phyloP scores from a whole-genome alignment of 2,113 vertebrate genomes.

The Columba janthina region DNA sequence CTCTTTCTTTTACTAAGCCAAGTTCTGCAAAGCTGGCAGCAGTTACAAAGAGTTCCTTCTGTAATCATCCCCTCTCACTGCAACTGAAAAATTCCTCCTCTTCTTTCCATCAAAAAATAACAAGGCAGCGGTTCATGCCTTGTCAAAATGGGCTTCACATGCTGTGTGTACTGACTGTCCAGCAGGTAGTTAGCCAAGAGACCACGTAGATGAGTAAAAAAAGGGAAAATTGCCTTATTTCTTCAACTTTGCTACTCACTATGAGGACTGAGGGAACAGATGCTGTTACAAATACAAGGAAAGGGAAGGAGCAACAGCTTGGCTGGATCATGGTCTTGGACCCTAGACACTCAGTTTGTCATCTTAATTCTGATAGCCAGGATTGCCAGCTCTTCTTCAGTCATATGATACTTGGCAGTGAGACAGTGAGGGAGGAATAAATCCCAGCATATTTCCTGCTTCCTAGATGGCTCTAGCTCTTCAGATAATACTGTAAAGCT shows the following conservation, averaged over 20 bases:
- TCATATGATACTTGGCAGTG: not conserved
- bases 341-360: not conserved
- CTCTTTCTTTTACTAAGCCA: not conserved
- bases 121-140: not conserved
- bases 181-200: not conserved
- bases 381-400: not conserved
- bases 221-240: not conserved
- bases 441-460: not conserved
- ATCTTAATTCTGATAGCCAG: not conserved
- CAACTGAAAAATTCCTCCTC: not conserved
- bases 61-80: not conserved
- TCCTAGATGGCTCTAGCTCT: not conserved
- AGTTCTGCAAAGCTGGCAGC: constrained; percentile 1
- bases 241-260: not conserved
- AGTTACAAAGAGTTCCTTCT: not conserved
- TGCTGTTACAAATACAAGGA: not conserved
- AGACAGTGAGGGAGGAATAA: not conserved
- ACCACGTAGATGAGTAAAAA: not conserved
- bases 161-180: fast-evolving
- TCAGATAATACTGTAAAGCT: not conserved
- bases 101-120: not conserved
- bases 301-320: not conserved
- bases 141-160: not conserved
- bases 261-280: not conserved
- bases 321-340: not conserved